Percentiles rank a stretch among this genome's conserved stretches.
Evolutionary conservation across 2,888 invertebrate species (phyloP).

Genomic region (Theodoxus fluviatilis): DNA sequence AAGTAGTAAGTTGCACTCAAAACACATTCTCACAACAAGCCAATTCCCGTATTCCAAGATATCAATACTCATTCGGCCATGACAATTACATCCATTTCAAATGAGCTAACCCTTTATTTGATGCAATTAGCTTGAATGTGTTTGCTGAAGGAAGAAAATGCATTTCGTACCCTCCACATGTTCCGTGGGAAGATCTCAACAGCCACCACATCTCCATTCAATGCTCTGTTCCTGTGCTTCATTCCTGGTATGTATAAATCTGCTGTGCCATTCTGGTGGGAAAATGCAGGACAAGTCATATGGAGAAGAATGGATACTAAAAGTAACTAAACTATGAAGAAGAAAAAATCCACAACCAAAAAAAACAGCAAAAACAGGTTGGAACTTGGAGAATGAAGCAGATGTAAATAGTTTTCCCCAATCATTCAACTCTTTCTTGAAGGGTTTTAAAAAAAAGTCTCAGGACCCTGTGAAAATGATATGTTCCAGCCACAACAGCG

Average conservation of each 20-base stretch:
- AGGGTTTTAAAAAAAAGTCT: background rate
- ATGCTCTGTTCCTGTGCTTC: constrained; percentile 51
- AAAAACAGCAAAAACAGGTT: background rate
- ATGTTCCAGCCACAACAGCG: background rate
- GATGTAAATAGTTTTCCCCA: background rate
- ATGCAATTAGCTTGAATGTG: too few species aligned
- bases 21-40: too few species aligned
- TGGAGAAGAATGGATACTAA: background rate
- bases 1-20: too few species aligned
- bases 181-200: constrained; percentile 44
- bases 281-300: background rate
- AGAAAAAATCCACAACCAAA: background rate
- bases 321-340: background rate
- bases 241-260: constrained; percentile 47
- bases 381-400: background rate
- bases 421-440: too few species aligned
- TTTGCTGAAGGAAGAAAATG: too few species aligned
- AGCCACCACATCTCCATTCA: constrained; percentile 59
- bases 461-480: too few species aligned
- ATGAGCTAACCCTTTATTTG: too few species aligned
- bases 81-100: too few species aligned
- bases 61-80: too few species aligned
- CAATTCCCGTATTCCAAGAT: too few species aligned
- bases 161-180: constrained; percentile 50
- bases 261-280: constrained; percentile 44